phyloP scores from a whole-genome alignment of 2,113 vertebrate genomes.

The Dicerorhinus sumatrensis region DNA sequence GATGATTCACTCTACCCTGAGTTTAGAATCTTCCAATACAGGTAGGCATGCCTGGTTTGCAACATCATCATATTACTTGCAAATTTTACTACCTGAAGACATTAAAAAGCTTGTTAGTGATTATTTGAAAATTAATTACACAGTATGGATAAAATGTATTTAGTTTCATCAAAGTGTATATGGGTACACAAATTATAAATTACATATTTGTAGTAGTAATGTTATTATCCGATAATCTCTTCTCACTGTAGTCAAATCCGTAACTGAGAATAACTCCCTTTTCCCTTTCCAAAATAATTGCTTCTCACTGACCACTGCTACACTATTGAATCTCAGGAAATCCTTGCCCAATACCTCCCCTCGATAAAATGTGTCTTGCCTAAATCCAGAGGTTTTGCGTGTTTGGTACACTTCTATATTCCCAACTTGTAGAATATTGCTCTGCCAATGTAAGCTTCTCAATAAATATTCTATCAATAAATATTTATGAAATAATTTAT shows the following conservation, averaged over 20 bases:
- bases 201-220: not conserved
- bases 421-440: not conserved
- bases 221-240: not conserved
- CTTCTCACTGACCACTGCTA: not conserved
- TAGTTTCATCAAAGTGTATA: not conserved
- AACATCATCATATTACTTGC: fast-evolving
- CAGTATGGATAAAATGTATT: not conserved
- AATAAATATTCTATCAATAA: not conserved
- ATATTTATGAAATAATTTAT: not conserved
- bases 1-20: not conserved
- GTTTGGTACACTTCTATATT: not conserved
- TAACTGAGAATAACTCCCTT: not conserved
- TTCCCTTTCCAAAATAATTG: not conserved
- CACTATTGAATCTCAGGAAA: not conserved
- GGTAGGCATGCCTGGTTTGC: fast-evolving
- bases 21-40: not conserved
- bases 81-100: not conserved
- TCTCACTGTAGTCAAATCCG: not conserved
- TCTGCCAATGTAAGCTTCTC: not conserved
- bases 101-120: not conserved
- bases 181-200: not conserved
- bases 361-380: not conserved
- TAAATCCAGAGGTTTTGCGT: not conserved
- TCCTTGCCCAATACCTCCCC: fast-evolving
- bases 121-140: not conserved